Base-by-base conservation (phyloP, 2,113 vertebrate genomes). In the Coryphaenoides rupestris region DNA sequence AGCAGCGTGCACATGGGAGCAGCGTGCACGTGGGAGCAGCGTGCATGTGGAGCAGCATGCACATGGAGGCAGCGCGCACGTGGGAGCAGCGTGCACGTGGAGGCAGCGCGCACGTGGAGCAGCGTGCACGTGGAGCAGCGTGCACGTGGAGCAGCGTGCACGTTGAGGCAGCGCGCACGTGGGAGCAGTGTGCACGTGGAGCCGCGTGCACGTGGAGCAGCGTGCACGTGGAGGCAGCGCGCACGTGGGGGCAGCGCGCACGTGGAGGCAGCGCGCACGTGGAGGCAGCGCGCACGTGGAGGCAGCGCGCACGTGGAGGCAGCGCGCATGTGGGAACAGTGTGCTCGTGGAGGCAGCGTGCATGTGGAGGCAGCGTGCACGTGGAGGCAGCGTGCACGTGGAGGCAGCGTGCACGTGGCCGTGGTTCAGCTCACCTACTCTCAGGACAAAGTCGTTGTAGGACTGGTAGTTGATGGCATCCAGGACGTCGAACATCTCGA, bases 381-480 rank as follows among this genome's bases (percentile, higher is more conserved):
- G n/a, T n/a, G n/a, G n/a, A n/a, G n/a, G 33, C 33, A 40, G 33
- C 9, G 33, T 40, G 33, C 60, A 64, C 74, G 70, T n/a, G 19
- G 2, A 16, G 17, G 49, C n/a, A 23, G 19, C 49, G n/a, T 21
- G 33, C 19, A 33, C 19, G n/a, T 63, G 28, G 47, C 7, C 62
- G 52, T 60, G 2, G 57, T 26, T 21, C 65, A 1, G 87, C 95
- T 94, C 89, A 98, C 97, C 97, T 13, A 99, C 95, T 84, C 97
- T 92, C 65, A 99, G 91, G 71, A 99, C 97, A 78, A 99, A 99
- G 78, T 98, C 97, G 0, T 99, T 99, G 77, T 99, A 99, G 2
- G 97, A 99, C 90, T 99, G 97, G 83, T 98, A 98, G 91, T 99
- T 99, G 87, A 99, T 99, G 86, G 95, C 96, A 76, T 99, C 95